Base-by-base conservation (phyloP, 2,888 invertebrate genomes). In the Cerastis leucographa region DNA sequence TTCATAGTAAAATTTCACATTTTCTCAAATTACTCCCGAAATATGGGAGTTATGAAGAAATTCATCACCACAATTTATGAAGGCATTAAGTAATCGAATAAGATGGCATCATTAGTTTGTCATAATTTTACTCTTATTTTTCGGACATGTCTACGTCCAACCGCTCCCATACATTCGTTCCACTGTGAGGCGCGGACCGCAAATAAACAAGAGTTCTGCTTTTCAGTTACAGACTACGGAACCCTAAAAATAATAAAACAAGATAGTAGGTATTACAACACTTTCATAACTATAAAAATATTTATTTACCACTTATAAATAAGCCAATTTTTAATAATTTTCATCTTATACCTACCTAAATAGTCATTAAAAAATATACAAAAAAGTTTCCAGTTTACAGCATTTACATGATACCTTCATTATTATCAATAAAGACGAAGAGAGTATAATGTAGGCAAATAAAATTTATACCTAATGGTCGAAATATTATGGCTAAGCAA, bases 311-410 rank as follows among this genome's bases (percentile, higher is more conserved):
- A 35, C 35, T 35, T 25, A 35, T n/a, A 35, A 44, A 44, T 35
- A 19, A 44, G 9, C 1, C 7, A 17, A 9, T 6, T 12, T 9
- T 35, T 35, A 80, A 77, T 42, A 56, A 17, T n/a, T 56, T 77
- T n/a, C 9, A 29, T 59, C 29, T 80, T 68, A 71, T 54, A 64
- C 54, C 80, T 46, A 80, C 72, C 51, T 54, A 12, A 54, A 80
- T 77, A 80, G 46, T 40, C 3, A 70, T 51, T 71, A 44, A 69
- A 64, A 56, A 71, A 17, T 25, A 0, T 29, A 14, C 9, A 51
- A 35, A 35, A 44, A 17, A 44, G 17, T 42, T 62, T 35, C 2
- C 4, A 79, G 49, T 5, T 42, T 40, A n/a, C 42, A 76, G 25
- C 46, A 76, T 11, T 42, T 74, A 22, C 25, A 46, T 65, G 7